These are phyloP conservation scores for Drosophila insularis DNA, from an alignment of 1,140 invertebrate species.

Conservation along the genomic window DNA sequence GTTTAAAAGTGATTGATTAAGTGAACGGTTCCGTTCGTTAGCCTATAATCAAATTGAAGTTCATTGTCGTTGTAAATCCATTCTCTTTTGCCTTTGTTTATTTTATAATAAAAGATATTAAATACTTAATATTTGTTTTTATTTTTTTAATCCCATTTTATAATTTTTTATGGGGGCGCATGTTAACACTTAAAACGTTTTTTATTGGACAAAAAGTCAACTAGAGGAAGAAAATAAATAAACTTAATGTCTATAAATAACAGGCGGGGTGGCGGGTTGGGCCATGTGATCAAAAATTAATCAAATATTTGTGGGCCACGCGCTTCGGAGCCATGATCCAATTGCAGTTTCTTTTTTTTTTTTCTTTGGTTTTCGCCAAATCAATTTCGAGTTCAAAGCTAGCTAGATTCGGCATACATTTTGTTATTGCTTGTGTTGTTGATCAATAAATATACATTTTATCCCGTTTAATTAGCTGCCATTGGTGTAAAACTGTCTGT, in stretches of 20 bases:
- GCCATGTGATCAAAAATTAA: constrained; percentile 30
- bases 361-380: too few species aligned
- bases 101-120: constrained; percentile 17
- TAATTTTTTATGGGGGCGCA: constrained; percentile 44
- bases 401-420: constrained; percentile 12
- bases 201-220: constrained; percentile 20
- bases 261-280: background rate
- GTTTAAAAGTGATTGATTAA: constrained; percentile 50
- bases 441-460: constrained; percentile 68
- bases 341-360: constrained; percentile 18
- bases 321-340: constrained; percentile 26
- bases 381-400: constrained; percentile 31
- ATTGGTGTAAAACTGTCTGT: constrained; percentile 68
- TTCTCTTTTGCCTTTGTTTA: constrained; percentile 39
- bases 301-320: constrained; percentile 42
- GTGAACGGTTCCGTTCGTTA: constrained; percentile 49
- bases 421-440: constrained; percentile 28
- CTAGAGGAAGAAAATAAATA: constrained; percentile 25
- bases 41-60: constrained; percentile 53
- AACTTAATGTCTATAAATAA: constrained; percentile 36
- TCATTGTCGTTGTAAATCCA: constrained; percentile 43
- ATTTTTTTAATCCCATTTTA: constrained; percentile 30
- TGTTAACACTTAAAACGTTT: constrained; percentile 66
- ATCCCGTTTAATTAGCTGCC: constrained; percentile 64
- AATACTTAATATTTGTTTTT: constrained; percentile 40